Conservation (phyloP, 2,888 invertebrate genomes). For the Orthonychiurus folsomi region DNA sequence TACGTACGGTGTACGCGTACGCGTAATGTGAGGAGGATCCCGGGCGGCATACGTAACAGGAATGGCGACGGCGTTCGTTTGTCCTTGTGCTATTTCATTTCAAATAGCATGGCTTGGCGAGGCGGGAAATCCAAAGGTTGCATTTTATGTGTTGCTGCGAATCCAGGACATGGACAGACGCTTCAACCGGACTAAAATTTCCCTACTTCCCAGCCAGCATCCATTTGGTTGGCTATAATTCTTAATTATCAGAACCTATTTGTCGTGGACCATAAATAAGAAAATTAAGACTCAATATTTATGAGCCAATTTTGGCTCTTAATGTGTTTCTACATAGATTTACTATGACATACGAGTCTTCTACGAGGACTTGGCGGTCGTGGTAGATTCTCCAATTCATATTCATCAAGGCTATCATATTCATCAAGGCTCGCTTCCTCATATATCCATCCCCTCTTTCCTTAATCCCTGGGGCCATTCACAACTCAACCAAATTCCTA, state of each 20-base stretch:
- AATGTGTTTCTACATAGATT: slow-evolving; percentile 38
- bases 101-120: too few relatives aligned
- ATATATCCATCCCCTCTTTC: not conserved
- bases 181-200: too few relatives aligned
- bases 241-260: slow-evolving; percentile 41
- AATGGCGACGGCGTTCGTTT: too few relatives aligned
- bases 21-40: too few relatives aligned
- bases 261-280: slow-evolving; percentile 41
- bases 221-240: slow-evolving; percentile 38
- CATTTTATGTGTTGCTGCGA: too few relatives aligned
- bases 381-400: slow-evolving; percentile 35
- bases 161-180: too few relatives aligned
- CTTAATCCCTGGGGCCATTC: too few relatives aligned
- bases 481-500: not conserved
- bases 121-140: slow-evolving; percentile 3
- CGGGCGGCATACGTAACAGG: too few relatives aligned
- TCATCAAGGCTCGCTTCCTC: not conserved
- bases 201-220: too few relatives aligned
- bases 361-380: not conserved
- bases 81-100: too few relatives aligned
- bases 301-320: slow-evolving; percentile 39
- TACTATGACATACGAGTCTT: slow-evolving; percentile 28
- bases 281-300: slow-evolving; percentile 40
- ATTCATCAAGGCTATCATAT: slow-evolving; percentile 39
- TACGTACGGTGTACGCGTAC: not conserved